Percentiles rank a stretch among this genome's conserved stretches.
Conservation (phyloP, 2,113 vertebrate species). For the Vireo altiloquus region DNA sequence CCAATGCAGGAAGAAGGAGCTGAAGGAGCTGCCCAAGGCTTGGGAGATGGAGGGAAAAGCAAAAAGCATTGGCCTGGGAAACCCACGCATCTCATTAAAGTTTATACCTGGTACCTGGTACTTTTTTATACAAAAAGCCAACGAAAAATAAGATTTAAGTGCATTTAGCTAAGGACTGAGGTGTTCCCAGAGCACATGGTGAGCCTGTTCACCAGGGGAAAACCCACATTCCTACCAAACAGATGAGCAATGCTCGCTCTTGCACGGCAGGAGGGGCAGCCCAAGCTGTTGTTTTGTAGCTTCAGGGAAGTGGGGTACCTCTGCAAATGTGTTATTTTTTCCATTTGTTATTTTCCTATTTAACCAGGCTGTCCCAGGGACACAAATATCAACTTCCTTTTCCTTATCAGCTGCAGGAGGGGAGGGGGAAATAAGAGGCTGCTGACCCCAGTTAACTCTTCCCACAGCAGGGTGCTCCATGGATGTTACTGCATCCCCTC, state of each 20-base stretch:
- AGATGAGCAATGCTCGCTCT: accelerated
- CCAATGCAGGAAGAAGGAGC: background rate
- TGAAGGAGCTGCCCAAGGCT: background rate
- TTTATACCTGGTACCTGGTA: background rate
- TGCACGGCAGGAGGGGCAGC: background rate
- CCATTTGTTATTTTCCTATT: background rate
- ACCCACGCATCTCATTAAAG: background rate
- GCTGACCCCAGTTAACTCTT: background rate
- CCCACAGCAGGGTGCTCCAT: background rate
- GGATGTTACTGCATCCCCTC: background rate
- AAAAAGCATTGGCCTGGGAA: background rate
- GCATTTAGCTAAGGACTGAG: background rate
- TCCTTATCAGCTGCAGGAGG: background rate
- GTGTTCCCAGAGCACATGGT: accelerated
- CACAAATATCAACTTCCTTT: constrained; percentile 29
- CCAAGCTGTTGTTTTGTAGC: background rate
- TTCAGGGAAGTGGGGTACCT: background rate
- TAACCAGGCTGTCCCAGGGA: background rate
- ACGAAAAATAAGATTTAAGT: background rate
- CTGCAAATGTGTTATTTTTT: background rate
- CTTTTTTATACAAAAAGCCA: background rate
- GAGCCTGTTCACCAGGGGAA: background rate
- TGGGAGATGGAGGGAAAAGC: background rate
- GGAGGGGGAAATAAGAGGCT: background rate
- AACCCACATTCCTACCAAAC: background rate